Evolutionary conservation across 2,888 invertebrate genomes (phyloP).

Genomic region (Hirtodrosophila alboralis): DNA sequence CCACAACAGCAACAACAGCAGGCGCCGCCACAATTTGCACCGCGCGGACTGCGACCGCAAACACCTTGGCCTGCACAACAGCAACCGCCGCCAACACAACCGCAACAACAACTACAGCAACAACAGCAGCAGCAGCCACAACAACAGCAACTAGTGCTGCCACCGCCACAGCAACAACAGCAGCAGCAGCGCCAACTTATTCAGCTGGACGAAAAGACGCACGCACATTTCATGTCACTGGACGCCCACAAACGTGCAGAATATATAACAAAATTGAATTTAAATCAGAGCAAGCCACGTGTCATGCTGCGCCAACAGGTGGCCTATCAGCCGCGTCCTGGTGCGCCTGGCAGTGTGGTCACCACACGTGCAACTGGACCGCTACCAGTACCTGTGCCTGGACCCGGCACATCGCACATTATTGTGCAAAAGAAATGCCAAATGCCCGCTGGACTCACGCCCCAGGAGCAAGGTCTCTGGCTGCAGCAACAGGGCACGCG

Average conservation of each 20-base stretch:
- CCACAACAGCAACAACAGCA: slow-evolving; percentile 63
- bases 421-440: slow-evolving; percentile 87
- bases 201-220: slow-evolving; percentile 92
- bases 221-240: slow-evolving; percentile 92
- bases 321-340: slow-evolving; percentile 82
- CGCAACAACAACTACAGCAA: slow-evolving; percentile 66
- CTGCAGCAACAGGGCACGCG: slow-evolving; percentile 88
- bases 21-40: slow-evolving; percentile 47
- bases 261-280: slow-evolving; percentile 91
- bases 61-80: slow-evolving; percentile 66
- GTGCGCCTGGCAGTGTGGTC: slow-evolving; percentile 83
- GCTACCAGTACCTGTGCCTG: slow-evolving; percentile 43
- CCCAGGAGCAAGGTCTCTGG: slow-evolving; percentile 89
- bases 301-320: slow-evolving; percentile 86
- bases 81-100: slow-evolving; percentile 51
- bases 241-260: slow-evolving; percentile 91
- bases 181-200: slow-evolving; percentile 88
- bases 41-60: slow-evolving; percentile 54
- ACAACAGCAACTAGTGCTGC: slow-evolving; percentile 75
- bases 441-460: slow-evolving; percentile 87
- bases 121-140: slow-evolving; percentile 61
- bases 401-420: slow-evolving; percentile 85
- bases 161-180: slow-evolving; percentile 77
- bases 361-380: slow-evolving; percentile 85
- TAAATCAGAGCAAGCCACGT: slow-evolving; percentile 88